Percentiles rank a stretch among this genome's conserved stretches.
phyloP scores from a whole-genome alignment of 2,888 invertebrate genomes.

The Hetaerina titia region DNA sequence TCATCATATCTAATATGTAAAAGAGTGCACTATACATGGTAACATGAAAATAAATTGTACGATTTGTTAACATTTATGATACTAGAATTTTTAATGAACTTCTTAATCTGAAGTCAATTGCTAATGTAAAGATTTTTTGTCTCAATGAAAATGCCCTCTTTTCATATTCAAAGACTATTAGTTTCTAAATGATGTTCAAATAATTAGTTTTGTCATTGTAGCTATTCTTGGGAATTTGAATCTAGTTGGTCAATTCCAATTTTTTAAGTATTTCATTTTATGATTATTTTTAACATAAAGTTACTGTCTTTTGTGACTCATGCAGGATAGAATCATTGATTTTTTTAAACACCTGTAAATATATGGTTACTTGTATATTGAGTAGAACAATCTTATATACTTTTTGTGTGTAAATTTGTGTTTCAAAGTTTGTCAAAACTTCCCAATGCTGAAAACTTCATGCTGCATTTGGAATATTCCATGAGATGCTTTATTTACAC shows the following conservation, averaged over 20 bases:
- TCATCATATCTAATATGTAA: slow-evolving; percentile 63
- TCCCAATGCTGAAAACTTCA: background rate
- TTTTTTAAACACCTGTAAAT: background rate
- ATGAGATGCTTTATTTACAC: background rate
- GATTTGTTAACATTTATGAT: slow-evolving; percentile 36
- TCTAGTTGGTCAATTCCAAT: slow-evolving; percentile 4
- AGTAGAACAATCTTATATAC: background rate
- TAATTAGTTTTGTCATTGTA: background rate
- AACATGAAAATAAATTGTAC: slow-evolving; percentile 53
- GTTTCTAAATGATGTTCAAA: slow-evolving; percentile 1
- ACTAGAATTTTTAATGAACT: slow-evolving; percentile 53
- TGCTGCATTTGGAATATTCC: background rate
- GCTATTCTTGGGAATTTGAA: background rate
- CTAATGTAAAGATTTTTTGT: background rate
- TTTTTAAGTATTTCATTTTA: background rate
- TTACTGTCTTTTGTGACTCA: background rate
- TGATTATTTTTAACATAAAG: background rate
- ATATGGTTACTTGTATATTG: background rate
- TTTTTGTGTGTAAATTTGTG: background rate
- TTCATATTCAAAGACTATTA: background rate
- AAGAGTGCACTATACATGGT: slow-evolving; percentile 56
- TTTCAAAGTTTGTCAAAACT: background rate
- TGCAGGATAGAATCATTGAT: background rate
- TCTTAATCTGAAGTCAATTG: slow-evolving; percentile 11
- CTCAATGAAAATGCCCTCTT: background rate